Evolutionary conservation across 2,888 invertebrate species (phyloP).

Genomic region (Lamproptera curius): DNA sequence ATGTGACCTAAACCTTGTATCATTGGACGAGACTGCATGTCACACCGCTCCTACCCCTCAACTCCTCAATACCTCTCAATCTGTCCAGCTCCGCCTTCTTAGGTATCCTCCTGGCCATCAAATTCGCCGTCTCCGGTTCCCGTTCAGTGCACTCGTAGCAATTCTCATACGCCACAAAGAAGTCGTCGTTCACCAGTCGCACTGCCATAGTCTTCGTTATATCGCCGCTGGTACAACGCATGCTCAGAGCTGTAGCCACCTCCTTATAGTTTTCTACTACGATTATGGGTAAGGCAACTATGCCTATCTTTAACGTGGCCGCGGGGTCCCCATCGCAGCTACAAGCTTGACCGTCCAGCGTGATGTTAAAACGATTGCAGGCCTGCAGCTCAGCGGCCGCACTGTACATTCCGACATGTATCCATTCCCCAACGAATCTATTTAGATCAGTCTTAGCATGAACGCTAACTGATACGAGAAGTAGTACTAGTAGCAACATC

Average conservation of each 20-base stretch:
- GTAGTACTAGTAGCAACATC: neutral
- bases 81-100: conserved; percentile 5
- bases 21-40: conserved; percentile 11
- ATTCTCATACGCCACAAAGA: conserved; percentile 10
- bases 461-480: neutral
- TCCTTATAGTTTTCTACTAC: conserved; percentile 9
- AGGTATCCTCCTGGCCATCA: conserved; percentile 15
- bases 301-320: conserved; percentile 8
- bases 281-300: conserved; percentile 9
- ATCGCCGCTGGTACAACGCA: conserved; percentile 5
- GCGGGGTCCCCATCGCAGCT: conserved; percentile 10
- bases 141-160: conserved; percentile 14
- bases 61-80: conserved; percentile 8
- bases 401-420: conserved; percentile 10
- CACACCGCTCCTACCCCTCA: conserved; percentile 6
- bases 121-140: conserved; percentile 17
- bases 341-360: conserved; percentile 9
- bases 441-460: neutral
- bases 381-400: conserved; percentile 6
- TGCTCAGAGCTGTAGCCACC: conserved; percentile 3
- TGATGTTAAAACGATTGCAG: conserved; percentile 11
- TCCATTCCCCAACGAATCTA: conserved; percentile 16
- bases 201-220: conserved; percentile 14
- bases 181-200: conserved; percentile 12
- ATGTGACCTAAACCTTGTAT: too few species aligned